phyloP scores from a whole-genome alignment of 2,888 invertebrate genomes.

The Corythucha ciliata region DNA sequence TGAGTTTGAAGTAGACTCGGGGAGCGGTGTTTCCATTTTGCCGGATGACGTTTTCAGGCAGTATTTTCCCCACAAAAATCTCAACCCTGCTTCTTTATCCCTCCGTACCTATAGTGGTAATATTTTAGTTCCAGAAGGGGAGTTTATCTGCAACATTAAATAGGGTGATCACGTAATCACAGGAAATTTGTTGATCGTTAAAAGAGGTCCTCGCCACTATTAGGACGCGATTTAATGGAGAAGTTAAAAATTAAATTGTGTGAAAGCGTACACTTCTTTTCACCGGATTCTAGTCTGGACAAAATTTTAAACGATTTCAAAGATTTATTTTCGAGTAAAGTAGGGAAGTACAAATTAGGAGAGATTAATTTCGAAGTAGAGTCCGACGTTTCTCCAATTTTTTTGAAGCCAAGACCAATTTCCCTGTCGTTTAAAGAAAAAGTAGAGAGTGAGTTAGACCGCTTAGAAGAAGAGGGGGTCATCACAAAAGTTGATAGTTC shows the following conservation, averaged over 20 bases:
- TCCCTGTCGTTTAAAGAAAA: conserved; percentile 20
- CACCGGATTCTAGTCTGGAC: not conserved
- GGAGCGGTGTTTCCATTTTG: not conserved
- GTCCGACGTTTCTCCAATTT: conserved; percentile 17
- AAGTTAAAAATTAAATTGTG: not conserved
- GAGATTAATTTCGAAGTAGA: conserved; percentile 3
- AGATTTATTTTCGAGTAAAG: conserved; percentile 3
- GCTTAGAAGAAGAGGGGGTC: conserved; percentile 21
- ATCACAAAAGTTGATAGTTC: conserved; percentile 21
- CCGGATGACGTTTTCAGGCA: conserved; percentile 3
- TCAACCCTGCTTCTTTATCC: not conserved
- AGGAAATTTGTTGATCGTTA: conserved; percentile 8
- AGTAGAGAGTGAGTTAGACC: conserved; percentile 18
- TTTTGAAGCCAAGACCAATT: conserved; percentile 23
- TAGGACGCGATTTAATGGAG: conserved; percentile 10
- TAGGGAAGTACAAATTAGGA: conserved; percentile 7
- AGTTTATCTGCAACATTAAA: not conserved
- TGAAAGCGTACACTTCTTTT: not conserved
- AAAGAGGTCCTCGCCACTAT: conserved; percentile 5
- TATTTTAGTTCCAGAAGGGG: not conserved
- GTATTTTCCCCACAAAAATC: not conserved
- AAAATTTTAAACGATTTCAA: not conserved
- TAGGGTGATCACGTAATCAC: not conserved
- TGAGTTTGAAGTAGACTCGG: conserved; percentile 3
- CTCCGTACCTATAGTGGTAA: conserved; percentile 10